These are phyloP conservation scores for Varanus salvator DNA, from an alignment of 2,113 vertebrate genomes.

Conservation along the genomic window DNA sequence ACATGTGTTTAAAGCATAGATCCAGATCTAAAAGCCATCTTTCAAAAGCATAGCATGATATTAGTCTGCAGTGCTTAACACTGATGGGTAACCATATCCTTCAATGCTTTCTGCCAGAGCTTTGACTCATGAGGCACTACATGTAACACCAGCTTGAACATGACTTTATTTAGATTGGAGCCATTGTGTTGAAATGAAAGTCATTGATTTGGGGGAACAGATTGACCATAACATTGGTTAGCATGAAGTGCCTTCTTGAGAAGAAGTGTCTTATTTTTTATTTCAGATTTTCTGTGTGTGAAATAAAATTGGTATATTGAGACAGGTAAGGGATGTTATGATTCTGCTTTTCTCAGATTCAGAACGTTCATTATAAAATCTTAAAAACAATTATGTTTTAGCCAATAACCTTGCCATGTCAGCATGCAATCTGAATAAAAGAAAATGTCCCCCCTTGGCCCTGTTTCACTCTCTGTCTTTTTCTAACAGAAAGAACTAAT, in stretches of 20 bases:
- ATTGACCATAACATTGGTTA: background rate
- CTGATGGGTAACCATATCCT: background rate
- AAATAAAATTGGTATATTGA: constrained; percentile 19
- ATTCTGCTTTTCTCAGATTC: constrained; percentile 28
- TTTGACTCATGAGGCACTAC: background rate
- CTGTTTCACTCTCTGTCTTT: background rate
- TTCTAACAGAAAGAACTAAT: constrained; percentile 64
- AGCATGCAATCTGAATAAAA: constrained; percentile 48
- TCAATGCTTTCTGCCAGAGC: background rate
- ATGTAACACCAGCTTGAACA: background rate
- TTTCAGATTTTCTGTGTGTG: constrained; percentile 32
- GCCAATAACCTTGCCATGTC: constrained; percentile 25
- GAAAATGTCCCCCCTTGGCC: constrained; percentile 22
- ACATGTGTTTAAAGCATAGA: background rate
- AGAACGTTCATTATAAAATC: constrained; percentile 29
- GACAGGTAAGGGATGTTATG: constrained; percentile 31
- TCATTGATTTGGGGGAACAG: background rate
- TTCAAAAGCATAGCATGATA: background rate
- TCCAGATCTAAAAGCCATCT: background rate
- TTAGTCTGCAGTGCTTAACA: background rate
- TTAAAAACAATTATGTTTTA: constrained; percentile 26
- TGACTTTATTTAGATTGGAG: background rate
- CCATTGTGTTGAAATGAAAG: background rate
- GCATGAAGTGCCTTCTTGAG: background rate
- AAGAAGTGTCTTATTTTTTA: background rate